A percentile compares a stretch with the other conserved stretches of the same genome.
These are phyloP conservation scores for Lutraria lutraria DNA, from an alignment of 2,888 invertebrate genomes.

Conservation along the genomic window DNA sequence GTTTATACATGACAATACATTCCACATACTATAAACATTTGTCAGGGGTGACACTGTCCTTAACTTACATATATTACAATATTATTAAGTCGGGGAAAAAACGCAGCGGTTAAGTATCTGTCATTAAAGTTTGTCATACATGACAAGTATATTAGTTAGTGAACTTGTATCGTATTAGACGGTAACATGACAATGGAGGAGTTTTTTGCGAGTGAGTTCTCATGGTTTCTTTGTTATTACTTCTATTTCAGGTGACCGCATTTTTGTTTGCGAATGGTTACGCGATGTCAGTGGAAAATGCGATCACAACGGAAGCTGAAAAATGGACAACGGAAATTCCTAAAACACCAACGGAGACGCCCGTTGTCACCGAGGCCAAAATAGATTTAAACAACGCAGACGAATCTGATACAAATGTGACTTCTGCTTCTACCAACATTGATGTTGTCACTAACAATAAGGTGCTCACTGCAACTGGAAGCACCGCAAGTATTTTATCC, in stretches of 20 bases:
- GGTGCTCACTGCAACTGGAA: neutral
- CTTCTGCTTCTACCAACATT: neutral
- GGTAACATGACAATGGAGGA: neutral
- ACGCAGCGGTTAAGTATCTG: neutral
- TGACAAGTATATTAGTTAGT: neutral
- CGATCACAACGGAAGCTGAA: neutral
- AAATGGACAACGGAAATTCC: neutral
- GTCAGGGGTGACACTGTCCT: neutral
- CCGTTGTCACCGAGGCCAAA: neutral
- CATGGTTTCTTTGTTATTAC: neutral
- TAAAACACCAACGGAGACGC: neutral
- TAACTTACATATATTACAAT: neutral
- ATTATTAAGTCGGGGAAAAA: neutral
- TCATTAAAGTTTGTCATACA: conserved; percentile 18
- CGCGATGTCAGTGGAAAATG: neutral
- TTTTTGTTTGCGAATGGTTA: neutral
- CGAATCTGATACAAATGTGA: neutral
- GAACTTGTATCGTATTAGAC: neutral
- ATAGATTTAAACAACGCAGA: neutral
- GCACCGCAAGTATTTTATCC: neutral
- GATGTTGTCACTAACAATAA: neutral
- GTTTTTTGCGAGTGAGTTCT: conserved; percentile 6
- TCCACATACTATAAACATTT: neutral
- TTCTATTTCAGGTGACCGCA: conserved; percentile 30
- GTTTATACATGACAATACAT: neutral